Evolutionary conservation across 92 coral and sea anemone species (phyloP).

Genomic region (Phymanthus crucifer): DNA sequence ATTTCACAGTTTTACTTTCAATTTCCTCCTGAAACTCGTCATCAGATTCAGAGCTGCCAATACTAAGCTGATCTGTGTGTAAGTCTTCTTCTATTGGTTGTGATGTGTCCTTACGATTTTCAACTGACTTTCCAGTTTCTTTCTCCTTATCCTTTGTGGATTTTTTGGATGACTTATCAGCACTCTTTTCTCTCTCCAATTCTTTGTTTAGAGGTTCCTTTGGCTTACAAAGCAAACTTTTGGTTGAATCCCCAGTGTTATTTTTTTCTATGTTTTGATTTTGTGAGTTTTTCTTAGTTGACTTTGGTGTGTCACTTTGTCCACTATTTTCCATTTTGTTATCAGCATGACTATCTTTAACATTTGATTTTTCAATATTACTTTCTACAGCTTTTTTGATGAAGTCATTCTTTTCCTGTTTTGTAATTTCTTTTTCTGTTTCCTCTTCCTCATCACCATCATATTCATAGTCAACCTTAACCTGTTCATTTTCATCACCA

Average conservation of each 20-base stretch:
- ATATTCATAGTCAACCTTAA: not conserved
- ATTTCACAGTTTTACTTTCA: constrained; percentile 51
- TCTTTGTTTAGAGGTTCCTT: not conserved
- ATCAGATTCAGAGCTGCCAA: constrained; percentile 67
- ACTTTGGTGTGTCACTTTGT: not conserved
- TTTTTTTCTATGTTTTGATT: not conserved
- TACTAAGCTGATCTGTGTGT: constrained; percentile 69
- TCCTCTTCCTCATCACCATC: not conserved
- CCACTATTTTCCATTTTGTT: not conserved
- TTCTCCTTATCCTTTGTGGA: not conserved
- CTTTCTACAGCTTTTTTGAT: not conserved
- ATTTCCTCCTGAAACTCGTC: constrained; percentile 71
- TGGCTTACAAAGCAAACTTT: constrained; percentile 17
- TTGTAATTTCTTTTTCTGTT: not conserved
- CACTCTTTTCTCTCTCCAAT: not conserved
- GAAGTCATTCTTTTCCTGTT: not conserved
- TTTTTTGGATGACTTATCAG: not conserved
- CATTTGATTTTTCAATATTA: not conserved
- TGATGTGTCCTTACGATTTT: not conserved
- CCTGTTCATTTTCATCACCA: not conserved
- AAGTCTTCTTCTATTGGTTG: constrained; percentile 33
- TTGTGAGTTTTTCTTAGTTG: not conserved
- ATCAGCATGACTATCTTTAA: not conserved
- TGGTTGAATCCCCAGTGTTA: not conserved
- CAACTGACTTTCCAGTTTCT: not conserved